Evolutionary conservation across 2,113 vertebrate genomes (phyloP), one percentile per base, ranked within the genome.

Genomic region (Tylochromis polylepis): DNA sequence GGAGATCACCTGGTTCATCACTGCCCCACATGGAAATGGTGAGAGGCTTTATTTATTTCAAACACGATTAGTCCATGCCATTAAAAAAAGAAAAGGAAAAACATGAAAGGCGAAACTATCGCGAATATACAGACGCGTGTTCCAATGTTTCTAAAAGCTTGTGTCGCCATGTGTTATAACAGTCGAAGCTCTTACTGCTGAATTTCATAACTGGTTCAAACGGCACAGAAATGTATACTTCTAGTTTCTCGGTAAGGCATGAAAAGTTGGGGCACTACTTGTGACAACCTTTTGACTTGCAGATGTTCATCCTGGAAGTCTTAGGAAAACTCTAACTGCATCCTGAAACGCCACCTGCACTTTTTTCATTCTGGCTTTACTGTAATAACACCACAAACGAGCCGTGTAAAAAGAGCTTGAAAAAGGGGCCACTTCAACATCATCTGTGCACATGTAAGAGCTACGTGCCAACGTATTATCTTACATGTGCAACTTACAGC

Each of bases 21-120:
- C 94, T 99, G 99, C 91, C 99, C 99, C 70, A 99, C 99, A 77
- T 99, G 99, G 99, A 98, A 99, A 97, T 99, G 99, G 99, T 98
- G 97, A 97, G 97, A 96, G 1, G 10, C 34, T 65, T 38, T 1
- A 65, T 65, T 34, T 8, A 34, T 34, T 38, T 65, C 60, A 22
- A 12, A 38, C 60, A 65, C 34, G 34, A 65, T 0, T 20, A 65
- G 34, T 38, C 18, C 18, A 18, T 36, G 18, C n/a, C 31, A n/a
- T 65, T 65, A 65, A 5, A 38, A 38, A 65, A 0, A 36, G 31
- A 65, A 38, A 65, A 0, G n/a, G 31, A 65, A 1, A 62, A 29
- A 3, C 16, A 3, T 10, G 59, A 34, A 0, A 62, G 59, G n/a
- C 18, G 10, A 36, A 62, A 3, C 20, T 38, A 27, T 58, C 56